These are phyloP conservation scores for Leucophenga montana DNA, from an alignment of 2,888 invertebrate genomes.

Conservation along the genomic window DNA sequence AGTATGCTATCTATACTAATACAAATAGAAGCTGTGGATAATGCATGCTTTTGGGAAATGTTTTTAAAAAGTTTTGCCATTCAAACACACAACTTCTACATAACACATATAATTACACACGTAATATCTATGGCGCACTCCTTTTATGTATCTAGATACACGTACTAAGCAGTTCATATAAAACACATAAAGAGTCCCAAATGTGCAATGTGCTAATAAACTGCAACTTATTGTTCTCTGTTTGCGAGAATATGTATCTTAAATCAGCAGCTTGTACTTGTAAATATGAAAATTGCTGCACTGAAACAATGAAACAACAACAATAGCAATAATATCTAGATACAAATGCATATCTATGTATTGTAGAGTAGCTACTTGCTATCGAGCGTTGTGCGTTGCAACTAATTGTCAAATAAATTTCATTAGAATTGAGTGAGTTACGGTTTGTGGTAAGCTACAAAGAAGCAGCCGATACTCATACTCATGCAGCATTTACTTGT, in stretches of 20 bases:
- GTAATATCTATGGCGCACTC: no score
- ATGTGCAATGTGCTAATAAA: conserved; percentile 16
- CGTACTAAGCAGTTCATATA: conserved; percentile 20
- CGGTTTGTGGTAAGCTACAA: conserved; percentile 13
- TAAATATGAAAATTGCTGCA: conserved; percentile 14
- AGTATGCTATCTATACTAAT: no score
- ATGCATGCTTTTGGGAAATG: no score
- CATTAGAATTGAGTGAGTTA: conserved; percentile 42
- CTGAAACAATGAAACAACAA: not conserved
- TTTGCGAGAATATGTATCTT: no score
- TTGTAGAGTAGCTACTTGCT: conserved; percentile 16
- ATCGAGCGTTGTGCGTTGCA: conserved; percentile 37
- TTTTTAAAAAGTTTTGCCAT: no score
- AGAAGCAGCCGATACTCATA: not conserved
- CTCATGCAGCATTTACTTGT: not conserved
- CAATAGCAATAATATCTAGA: conserved; percentile 2
- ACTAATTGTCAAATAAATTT: conserved; percentile 55
- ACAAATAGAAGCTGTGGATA: no score
- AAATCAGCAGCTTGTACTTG: not conserved
- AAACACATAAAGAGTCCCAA: conserved; percentile 22
- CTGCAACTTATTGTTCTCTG: conserved; percentile 2
- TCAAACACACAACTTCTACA: no score
- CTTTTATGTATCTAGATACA: not conserved
- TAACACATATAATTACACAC: no score
- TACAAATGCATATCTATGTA: not conserved